Base-by-base conservation (phyloP, 2,113 vertebrate genomes). In the Myiopsitta monachus region DNA sequence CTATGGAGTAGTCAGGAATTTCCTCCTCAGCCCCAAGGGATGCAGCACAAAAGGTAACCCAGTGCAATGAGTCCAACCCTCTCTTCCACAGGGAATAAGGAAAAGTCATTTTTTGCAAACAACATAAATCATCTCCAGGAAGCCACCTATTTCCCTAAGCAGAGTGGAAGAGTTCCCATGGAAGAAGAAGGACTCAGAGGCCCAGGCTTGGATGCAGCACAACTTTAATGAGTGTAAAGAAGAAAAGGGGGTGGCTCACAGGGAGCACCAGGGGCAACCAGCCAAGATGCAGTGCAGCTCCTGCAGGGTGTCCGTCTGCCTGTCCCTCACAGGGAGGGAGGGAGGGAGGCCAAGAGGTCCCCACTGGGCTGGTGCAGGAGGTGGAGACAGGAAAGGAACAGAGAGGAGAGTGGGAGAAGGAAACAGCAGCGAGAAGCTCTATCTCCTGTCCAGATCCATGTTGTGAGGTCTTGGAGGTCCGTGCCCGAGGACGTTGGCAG, bases 401-500 rank as follows among this genome's bases (percentile, higher is more conserved):
- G 21, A 30, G 8, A 39, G 54, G 28, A 63, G 9, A 62, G 19
- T 30, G 5, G 10, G 43, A 51, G 43, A 39, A 30, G 31, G 27
- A 72, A 44, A 14, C 27, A 64, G 28, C 19, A 43, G 62, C 22
- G 6, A 12, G 5, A 64, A 64, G 41, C 18, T 61, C 33, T 33
- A 2, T 44, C 69, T 38, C 38, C 7, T 72, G 63, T 12, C 12
- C 17, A 36, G 21, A 4, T 49, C 1, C 14, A 36, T 23, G 14
- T 23, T 46, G 4, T 14, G 27, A 61, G 23, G 18, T 59, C 5
- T 0, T 38, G 38, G 5, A 51, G 0, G 3, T 14, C 5, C 26
- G 8, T 52, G 16, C 10, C 8, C 7, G 5, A 66, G 11, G 70
- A 33, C 0, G 1, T 3, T 14, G 24, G 1, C 41, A 49, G n/a